A percentile compares a stretch with the other conserved stretches of the same genome.
These are phyloP conservation scores for Brachystomella parvula DNA, from an alignment of 1,140 invertebrate species.

Conservation along the genomic window DNA sequence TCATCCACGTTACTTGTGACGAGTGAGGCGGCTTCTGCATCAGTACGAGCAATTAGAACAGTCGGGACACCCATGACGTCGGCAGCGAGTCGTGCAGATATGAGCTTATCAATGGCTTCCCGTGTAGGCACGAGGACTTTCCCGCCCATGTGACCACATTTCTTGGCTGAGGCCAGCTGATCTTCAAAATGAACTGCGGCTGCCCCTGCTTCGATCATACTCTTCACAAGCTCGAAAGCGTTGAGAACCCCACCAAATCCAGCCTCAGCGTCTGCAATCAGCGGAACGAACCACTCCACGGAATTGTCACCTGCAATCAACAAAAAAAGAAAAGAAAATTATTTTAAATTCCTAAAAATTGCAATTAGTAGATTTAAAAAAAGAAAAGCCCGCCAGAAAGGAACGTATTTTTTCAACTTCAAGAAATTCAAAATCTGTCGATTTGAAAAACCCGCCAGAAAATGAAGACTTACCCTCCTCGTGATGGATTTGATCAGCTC, in stretches of 20 bases:
- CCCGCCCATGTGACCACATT: slow-evolving; percentile 44
- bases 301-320: slow-evolving; percentile 35
- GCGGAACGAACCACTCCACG: slow-evolving; percentile 44
- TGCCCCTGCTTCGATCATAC: slow-evolving; percentile 45
- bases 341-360: slow-evolving; percentile 15
- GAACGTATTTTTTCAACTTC: too few relatives aligned
- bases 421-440: too few relatives aligned
- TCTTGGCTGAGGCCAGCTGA: slow-evolving; percentile 44
- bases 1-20: slow-evolving; percentile 43
- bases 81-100: slow-evolving; percentile 43
- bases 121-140: slow-evolving; percentile 42
- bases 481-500: slow-evolving; percentile 41
- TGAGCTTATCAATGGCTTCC: slow-evolving; percentile 44
- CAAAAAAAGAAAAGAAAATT: neutral
- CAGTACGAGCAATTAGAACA: slow-evolving; percentile 43
- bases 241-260: slow-evolving; percentile 45
- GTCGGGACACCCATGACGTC: slow-evolving; percentile 44
- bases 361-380: too few relatives aligned
- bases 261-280: slow-evolving; percentile 46
- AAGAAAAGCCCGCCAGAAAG: too few relatives aligned
- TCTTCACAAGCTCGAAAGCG: slow-evolving; percentile 44
- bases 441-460: neutral
- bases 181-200: slow-evolving; percentile 45
- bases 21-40: slow-evolving; percentile 41
- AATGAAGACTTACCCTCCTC: slow-evolving; percentile 18